Evolutionary conservation across 1,140 invertebrate species (phyloP).

Genomic region (Pseudomyrmex dendroicus): DNA sequence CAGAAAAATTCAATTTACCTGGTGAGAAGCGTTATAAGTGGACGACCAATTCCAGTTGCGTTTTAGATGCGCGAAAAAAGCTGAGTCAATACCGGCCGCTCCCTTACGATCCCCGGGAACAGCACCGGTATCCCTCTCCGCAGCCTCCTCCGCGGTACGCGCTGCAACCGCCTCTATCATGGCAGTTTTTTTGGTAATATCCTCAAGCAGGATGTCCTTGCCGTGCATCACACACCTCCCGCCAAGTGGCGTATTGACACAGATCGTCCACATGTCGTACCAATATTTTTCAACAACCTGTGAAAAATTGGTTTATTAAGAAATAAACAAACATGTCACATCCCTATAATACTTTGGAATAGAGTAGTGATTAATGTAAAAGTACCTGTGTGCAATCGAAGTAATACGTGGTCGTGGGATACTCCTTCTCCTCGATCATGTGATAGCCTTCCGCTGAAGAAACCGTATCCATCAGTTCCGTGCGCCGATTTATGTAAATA

Average conservation of each 20-base stretch:
- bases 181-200: conserved; percentile 84
- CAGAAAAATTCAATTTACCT: neutral
- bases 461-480: conserved; percentile 88
- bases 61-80: conserved; percentile 89
- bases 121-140: conserved; percentile 85
- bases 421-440: conserved; percentile 87
- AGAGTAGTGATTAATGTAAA: neutral
- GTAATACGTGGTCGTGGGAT: conserved; percentile 85
- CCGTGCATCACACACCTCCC: conserved; percentile 82
- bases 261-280: conserved; percentile 89
- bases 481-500: conserved; percentile 89
- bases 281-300: conserved; percentile 88
- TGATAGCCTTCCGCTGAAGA: conserved; percentile 88
- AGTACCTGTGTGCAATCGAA: conserved; percentile 86
- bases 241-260: conserved; percentile 89
- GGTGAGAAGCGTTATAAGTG: conserved; percentile 2
- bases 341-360: neutral
- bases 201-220: conserved; percentile 85
- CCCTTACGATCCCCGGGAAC: conserved; percentile 91
- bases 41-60: conserved; percentile 88
- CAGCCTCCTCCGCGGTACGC: conserved; percentile 83
- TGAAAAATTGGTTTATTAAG: conserved; percentile 70
- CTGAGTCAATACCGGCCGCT: conserved; percentile 90
- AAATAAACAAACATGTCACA: neutral
- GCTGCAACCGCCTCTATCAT: conserved; percentile 84